Evolutionary conservation across 2,113 vertebrate genomes (phyloP), one percentile per base, ranked within the genome.

Genomic region (Amazona vittata): DNA sequence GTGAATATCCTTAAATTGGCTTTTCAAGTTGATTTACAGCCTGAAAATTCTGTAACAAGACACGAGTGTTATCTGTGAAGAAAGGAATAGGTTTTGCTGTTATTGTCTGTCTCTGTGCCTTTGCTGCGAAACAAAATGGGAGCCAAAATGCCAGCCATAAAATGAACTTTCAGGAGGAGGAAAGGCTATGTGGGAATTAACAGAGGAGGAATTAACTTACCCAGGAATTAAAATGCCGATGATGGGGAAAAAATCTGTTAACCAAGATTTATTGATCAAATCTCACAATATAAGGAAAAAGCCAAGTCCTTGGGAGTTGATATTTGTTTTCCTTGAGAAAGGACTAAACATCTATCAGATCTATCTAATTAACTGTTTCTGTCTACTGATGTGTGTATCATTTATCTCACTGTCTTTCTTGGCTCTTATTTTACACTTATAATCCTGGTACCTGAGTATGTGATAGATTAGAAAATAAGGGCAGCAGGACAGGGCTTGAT

Each of bases 1-100:
- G 93, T 59, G 94, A 95, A 96, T 91, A 76, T 96, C 93, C 95
- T 96, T 97, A 96, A 97, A 97, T 97, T 96, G 95, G 91, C 88
- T 97, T 92, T 96, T 95, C 92, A 95, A 96, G 82, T 95, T 83
- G 90, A 90, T 97, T 96, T 96, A 96, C 97, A 94, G 90, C 95
- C 82, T 90, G 94, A 97, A 97, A 96, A 73, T 93, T 92, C 91
- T 88, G 90, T 93, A 96, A 89, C 77, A n/a, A 94, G 91, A 90
- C 88, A 14, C 22, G 52, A 94, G 84, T 44, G 80, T 96, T 97
- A 97, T 93, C 95, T 95, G 84, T 50, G 82, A 74, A 75, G 93
- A 70, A 89, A 86, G 96, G 88, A 95, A 96, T 90, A 83, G 74
- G 82, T 74, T 89, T 62, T 49, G 94, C 93, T 47, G 70, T 91